Conservation (phyloP, 2,888 invertebrate genomes). For the Tetragonisca angustula region DNA sequence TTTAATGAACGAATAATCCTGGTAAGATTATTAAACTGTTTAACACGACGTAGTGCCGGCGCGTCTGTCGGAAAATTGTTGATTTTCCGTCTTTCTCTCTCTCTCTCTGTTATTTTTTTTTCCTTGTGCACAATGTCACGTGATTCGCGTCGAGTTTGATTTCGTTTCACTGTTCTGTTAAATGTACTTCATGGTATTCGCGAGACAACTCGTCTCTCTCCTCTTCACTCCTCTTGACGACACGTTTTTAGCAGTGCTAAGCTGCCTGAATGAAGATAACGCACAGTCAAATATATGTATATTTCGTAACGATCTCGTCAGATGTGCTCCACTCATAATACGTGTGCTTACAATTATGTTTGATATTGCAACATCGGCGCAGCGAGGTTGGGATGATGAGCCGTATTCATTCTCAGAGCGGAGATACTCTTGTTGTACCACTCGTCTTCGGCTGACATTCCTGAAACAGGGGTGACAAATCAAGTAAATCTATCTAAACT, state of each 20-base stretch:
- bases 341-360: conserved; percentile 90
- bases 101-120: too few relatives aligned
- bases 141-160: conserved; percentile 8
- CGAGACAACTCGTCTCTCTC: neutral
- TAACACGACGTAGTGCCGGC: neutral
- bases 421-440: conserved; percentile 99
- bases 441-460: conserved; percentile 97
- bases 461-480: conserved; percentile 84
- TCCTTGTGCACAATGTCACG: conserved; percentile 1
- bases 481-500: neutral
- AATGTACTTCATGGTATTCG: conserved; percentile 6
- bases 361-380: conserved; percentile 99
- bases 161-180: conserved; percentile 19
- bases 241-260: conserved; percentile 16
- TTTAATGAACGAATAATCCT: conserved; percentile 24
- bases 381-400: conserved; percentile 97
- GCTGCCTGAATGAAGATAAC: conserved; percentile 24
- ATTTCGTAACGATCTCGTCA: conserved; percentile 50
- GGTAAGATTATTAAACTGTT: conserved; percentile 15
- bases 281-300: conserved; percentile 20
- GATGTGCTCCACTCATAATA: conserved; percentile 50
- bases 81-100: neutral
- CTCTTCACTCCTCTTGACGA: conserved; percentile 9
- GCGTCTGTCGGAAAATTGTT: conserved; percentile 3
- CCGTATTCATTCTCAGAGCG: conserved; percentile 98